Evolutionary conservation across 2,113 vertebrate genomes (phyloP), one percentile per base, ranked within the genome.

Genomic region (Chloropsis cyanopogon): DNA sequence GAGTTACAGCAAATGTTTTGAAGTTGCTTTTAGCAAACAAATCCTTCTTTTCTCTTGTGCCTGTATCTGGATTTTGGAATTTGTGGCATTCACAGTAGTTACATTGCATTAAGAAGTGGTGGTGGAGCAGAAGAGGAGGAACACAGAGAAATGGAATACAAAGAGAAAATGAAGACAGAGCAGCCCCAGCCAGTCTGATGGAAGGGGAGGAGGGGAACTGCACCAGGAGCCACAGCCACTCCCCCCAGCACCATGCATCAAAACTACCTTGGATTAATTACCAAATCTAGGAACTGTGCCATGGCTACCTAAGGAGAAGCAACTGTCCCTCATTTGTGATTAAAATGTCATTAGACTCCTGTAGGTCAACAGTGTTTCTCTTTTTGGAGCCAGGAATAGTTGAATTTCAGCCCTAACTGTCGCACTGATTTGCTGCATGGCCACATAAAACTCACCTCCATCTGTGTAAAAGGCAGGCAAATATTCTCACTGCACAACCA

Each of bases 261-360:
- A 31, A 76, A 28, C 26, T 61, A 35, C 80, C 73, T 57, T 87
- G 66, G 53, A 59, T 81, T 83, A 72, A 76, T 92, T 82, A 84
- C 61, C 37, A 80, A 66, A 91, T 41, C 84, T 65, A 82, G 93
- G 92, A 96, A 63, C 54, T 21, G 50, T 86, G 93, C 93, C 93
- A 80, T 47, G 85, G 63, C 87, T 94, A 66, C 94, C 75, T 72
- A 47, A 77, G 79, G 92, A 79, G 78, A 93, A 90, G 87, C 87
- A 94, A 92, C 84, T 93, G 90, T 94, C 93, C 59, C 6, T 3
- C 79, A 80, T 86, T 91, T 80, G 59, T 10, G 11, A 94, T 92
- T 93, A 88, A 95, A 90, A 93, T 91, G 59, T 88, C 87, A 71
- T 95, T 93, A 95, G 82, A 52, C 59, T 70, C 94, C 92, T 75